Conservation (phyloP, 2,797 vertebrate species). For the Sebastes taczanowskii region DNA sequence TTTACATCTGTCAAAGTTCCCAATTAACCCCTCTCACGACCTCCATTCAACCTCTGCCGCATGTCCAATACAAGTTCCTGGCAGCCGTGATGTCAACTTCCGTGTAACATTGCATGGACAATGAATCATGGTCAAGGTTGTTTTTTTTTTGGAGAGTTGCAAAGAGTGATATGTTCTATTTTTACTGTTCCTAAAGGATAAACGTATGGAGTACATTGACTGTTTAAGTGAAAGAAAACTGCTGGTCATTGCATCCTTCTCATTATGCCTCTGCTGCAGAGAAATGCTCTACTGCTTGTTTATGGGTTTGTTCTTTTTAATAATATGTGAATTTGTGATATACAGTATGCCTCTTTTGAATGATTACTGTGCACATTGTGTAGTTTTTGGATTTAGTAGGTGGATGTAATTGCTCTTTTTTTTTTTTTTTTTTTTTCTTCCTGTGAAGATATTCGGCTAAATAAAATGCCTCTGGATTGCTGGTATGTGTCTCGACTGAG, state of each 20-base stretch:
- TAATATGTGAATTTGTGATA: conserved; percentile 65
- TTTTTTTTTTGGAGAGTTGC: conserved; percentile 16
- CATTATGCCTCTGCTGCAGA: conserved; percentile 55
- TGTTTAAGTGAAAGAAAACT: conserved; percentile 36
- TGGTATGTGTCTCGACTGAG: conserved; percentile 50
- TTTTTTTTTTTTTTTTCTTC: conserved; percentile 17
- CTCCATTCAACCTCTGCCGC: conserved; percentile 53
- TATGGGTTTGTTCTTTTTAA: conserved; percentile 56
- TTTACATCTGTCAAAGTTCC: conserved; percentile 37
- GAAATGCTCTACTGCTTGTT: conserved; percentile 60
- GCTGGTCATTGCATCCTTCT: conserved; percentile 45
- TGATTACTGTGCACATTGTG: conserved; percentile 59
- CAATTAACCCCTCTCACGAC: conserved; percentile 27
- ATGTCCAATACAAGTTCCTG: conserved; percentile 62
- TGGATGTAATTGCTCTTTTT: conserved; percentile 57
- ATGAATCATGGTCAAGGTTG: conserved; percentile 54
- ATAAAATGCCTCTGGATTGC: conserved; percentile 75
- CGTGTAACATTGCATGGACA: conserved; percentile 77
- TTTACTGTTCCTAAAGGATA: conserved; percentile 54
- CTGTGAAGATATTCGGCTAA: conserved; percentile 69
- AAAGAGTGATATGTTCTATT: conserved; percentile 43
- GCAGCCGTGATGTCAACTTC: conserved; percentile 69
- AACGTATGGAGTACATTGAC: conserved; percentile 31
- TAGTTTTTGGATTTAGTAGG: conserved; percentile 56
- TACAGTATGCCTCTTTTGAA: conserved; percentile 46